These are phyloP conservation scores for Spea bombifrons DNA, from an alignment of 2,113 vertebrate species.

Conservation along the genomic window DNA sequence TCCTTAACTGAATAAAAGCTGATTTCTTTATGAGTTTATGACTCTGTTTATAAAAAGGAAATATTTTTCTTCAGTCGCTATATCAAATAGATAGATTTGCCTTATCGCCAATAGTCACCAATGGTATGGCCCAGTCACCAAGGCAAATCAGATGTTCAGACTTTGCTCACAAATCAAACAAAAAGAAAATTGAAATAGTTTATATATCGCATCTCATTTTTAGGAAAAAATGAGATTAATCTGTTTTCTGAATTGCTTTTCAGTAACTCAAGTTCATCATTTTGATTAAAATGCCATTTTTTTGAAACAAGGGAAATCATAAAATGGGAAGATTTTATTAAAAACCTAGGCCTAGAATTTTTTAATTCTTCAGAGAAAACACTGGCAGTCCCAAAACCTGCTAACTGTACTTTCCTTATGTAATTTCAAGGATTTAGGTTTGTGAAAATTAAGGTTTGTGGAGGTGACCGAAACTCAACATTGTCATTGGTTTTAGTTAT, in stretches of 20 bases:
- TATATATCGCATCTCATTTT: background rate
- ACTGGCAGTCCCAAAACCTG: background rate
- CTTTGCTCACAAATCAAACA: too few species aligned
- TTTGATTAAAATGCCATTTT: slow-evolving; percentile 15
- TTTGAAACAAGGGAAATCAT: slow-evolving; percentile 33
- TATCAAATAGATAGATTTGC: too few species aligned
- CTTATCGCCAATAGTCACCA: too few species aligned
- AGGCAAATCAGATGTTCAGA: too few species aligned
- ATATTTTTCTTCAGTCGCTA: too few species aligned
- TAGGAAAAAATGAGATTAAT: slow-evolving; percentile 3
- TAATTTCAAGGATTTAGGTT: slow-evolving; percentile 9
- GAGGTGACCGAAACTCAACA: too few species aligned
- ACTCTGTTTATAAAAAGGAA: too few species aligned
- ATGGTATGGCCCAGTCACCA: too few species aligned
- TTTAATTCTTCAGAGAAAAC: slow-evolving; percentile 1
- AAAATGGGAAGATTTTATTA: slow-evolving; percentile 30
- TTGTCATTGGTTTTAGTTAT: too few species aligned
- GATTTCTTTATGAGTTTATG: too few species aligned
- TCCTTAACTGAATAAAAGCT: too few species aligned
- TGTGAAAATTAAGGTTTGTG: background rate
- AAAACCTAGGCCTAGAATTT: slow-evolving; percentile 6
- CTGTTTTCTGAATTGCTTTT: slow-evolving; percentile 22
- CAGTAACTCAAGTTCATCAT: slow-evolving; percentile 13
- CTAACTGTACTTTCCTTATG: slow-evolving; percentile 6
- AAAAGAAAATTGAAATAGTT: background rate